Conservation (phyloP, 2,797 vertebrate genomes). For the Orestias chungarensis region DNA sequence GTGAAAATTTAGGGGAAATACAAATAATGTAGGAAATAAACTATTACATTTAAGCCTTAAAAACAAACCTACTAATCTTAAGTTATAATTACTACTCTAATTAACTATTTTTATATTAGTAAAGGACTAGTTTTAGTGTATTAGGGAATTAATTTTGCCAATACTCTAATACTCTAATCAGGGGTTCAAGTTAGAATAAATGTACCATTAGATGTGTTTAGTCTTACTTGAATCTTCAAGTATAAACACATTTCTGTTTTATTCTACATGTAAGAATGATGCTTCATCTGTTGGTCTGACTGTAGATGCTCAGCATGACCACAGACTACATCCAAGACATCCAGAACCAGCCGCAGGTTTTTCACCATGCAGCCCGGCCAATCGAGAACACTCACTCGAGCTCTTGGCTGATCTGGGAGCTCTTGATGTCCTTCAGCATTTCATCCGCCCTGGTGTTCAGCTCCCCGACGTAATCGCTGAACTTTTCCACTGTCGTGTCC, state of each 20-base stretch:
- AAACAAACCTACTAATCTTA: not conserved
- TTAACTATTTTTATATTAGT: not conserved
- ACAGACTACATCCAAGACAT: too few relatives aligned
- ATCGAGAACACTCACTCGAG: slow-evolving; percentile 80
- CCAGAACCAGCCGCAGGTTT: not conserved
- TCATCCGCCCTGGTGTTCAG: slow-evolving; percentile 66
- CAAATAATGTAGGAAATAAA: not conserved
- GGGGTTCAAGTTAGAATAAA: not conserved
- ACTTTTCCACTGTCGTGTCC: slow-evolving; percentile 69
- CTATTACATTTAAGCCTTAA: not conserved
- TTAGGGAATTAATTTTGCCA: not conserved
- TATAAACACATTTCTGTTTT: not conserved
- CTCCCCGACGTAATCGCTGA: slow-evolving; percentile 74
- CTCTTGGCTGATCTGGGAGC: slow-evolving; percentile 75
- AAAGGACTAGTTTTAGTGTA: too few relatives aligned
- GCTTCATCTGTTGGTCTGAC: too few relatives aligned
- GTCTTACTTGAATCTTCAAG: not conserved
- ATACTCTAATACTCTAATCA: not conserved
- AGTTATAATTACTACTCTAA: not conserved
- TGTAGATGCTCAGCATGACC: too few relatives aligned
- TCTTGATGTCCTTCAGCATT: slow-evolving; percentile 64
- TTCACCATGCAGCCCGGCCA: not conserved
- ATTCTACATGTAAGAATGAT: too few relatives aligned
- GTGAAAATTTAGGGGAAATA: not conserved
- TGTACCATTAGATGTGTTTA: not conserved